These are phyloP conservation scores for Mythimna lalbum DNA, from an alignment of 2,888 invertebrate species.

Conservation along the genomic window DNA sequence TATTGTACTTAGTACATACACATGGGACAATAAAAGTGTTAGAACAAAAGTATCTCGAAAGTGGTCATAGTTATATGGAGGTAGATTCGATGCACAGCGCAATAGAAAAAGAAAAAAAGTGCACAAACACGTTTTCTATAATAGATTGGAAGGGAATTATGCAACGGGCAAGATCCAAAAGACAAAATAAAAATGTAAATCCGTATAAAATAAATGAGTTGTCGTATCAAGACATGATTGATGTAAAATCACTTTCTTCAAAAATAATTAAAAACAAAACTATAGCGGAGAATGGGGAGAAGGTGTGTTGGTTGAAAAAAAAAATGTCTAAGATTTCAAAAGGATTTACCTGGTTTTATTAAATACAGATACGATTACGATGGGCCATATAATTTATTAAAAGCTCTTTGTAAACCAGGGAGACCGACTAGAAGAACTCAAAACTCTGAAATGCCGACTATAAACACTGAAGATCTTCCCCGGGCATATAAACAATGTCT, in stretches of 20 bases:
- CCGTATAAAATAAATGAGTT: constrained; percentile 14
- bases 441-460: constrained; percentile 24
- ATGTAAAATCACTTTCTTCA: constrained; percentile 20
- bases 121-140: constrained; percentile 8
- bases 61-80: constrained; percentile 21
- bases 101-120: constrained; percentile 22
- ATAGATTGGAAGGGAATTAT: constrained; percentile 13
- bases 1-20: constrained; percentile 31
- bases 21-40: constrained; percentile 21
- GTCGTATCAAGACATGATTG: constrained; percentile 29
- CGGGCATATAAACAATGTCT: constrained; percentile 25
- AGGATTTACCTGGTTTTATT: constrained; percentile 31
- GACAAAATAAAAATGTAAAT: constrained; percentile 26
- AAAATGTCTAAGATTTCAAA: constrained; percentile 55
- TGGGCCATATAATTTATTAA: constrained; percentile 38
- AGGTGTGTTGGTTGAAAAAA: constrained; percentile 32
- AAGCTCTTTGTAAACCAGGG: constrained; percentile 38
- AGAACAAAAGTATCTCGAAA: constrained; percentile 29
- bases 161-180: constrained; percentile 18
- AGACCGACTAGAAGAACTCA: constrained; percentile 30
- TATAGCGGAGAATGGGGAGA: constrained; percentile 27
- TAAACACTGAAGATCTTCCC: constrained; percentile 32
- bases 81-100: constrained; percentile 17
- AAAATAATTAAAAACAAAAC: constrained; percentile 31
- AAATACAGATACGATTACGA: constrained; percentile 36